Evolutionary conservation across 2,888 invertebrate species (phyloP).

Genomic region (Macropis europaea): DNA sequence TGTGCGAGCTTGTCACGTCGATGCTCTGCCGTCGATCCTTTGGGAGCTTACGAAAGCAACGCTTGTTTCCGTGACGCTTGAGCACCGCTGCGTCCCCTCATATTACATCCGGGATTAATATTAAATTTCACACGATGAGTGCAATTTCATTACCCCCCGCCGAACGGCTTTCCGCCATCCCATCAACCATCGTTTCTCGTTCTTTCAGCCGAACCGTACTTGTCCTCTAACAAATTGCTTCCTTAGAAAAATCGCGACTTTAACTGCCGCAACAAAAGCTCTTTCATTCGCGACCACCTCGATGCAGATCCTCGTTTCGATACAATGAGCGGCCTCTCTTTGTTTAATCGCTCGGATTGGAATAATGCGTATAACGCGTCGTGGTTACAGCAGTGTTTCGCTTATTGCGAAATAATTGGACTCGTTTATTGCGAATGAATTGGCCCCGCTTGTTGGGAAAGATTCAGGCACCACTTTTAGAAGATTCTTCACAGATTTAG

Average conservation of each 20-base stretch:
- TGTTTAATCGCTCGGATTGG: no score
- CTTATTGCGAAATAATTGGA: no score
- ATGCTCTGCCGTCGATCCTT: constrained; percentile 25
- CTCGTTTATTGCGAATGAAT: no score
- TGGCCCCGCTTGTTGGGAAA: no score
- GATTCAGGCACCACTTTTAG: no score
- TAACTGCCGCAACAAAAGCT: constrained; percentile 49
- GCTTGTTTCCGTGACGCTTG: constrained; percentile 66
- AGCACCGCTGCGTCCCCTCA: constrained; percentile 71
- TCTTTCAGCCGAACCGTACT: constrained; percentile 49
- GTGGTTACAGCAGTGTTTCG: no score
- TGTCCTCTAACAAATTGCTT: constrained; percentile 69
- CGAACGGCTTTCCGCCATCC: constrained; percentile 29
- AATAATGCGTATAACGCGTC: no score
- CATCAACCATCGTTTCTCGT: constrained; percentile 33
- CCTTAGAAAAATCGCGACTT: constrained; percentile 68
- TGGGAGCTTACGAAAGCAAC: constrained; percentile 43
- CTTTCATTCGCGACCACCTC: no score
- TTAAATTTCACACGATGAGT: constrained; percentile 78
- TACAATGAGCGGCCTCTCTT: no score
- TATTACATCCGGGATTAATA: constrained; percentile 77
- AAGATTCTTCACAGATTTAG: no score
- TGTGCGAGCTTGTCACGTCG: constrained; percentile 29
- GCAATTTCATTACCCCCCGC: constrained; percentile 76
- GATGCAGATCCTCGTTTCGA: no score